Base-by-base conservation (phyloP, 2,113 vertebrate genomes). In the Mormoops blainvillei region DNA sequence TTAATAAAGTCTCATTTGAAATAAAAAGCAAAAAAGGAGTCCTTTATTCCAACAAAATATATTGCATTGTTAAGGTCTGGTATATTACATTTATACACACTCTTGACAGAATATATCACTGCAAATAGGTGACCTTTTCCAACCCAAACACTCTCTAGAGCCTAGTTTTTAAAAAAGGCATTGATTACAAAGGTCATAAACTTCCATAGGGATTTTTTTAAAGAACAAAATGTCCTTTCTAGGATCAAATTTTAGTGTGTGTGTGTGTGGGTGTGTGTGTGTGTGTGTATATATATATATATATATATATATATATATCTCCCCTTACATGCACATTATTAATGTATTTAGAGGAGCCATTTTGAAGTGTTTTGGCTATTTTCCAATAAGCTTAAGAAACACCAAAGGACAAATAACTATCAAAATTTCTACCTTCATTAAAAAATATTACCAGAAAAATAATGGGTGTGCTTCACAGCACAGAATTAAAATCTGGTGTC, bases 181-280 rank as follows among this genome's bases (percentile, higher is more conserved):
- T 76, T 95, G 92, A 97, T 97, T 97, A 96, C 90, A 92, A 95
- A 97, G 82, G 88, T 96, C 94, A 96, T 94, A 94, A 96, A 96
- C 86, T 96, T 95, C 93, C 67, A 89, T 2, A 89, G 93, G 73
- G 86, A 93, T 86, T 90, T 95, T 94, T 95, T 89, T 70, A 95
- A 68, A 68, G 81, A 92, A 86, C 80, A 97, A 96, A 95, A 93
- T 91, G 43, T 96, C 89, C 94, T 96, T 78, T 87, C 65, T 52
- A 94, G 84, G 45, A 87, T 90, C 94, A 76, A 88, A 50, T 54
- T 87, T 14, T n/a, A n/a, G n/a, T n/a, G n/a, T n/a, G n/a, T n/a
- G n/a, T n/a, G n/a, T n/a, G n/a, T n/a, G n/a, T n/a, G n/a, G n/a
- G n/a, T n/a, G n/a, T n/a, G n/a, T n/a, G n/a, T n/a, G n/a, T n/a